Evolutionary conservation across 2,113 vertebrate genomes (phyloP), one percentile per base, ranked within the genome.

Genomic region (Chloropsis hardwickii): DNA sequence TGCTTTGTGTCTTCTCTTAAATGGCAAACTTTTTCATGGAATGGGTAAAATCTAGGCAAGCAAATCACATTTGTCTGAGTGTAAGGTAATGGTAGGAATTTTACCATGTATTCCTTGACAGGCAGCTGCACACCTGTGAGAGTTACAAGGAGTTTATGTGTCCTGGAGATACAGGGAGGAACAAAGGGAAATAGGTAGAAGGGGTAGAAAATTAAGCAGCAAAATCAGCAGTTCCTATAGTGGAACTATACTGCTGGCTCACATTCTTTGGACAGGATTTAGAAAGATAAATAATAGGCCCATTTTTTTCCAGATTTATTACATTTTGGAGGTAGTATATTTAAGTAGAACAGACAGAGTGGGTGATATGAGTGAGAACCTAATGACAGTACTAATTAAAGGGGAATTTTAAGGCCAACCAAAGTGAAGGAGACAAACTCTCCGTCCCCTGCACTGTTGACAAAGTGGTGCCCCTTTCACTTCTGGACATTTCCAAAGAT

Each of bases 201-300:
- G 20, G 10, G 14, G 2, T 1, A 24, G 27, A 60, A 86, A 90
- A 78, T 50, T 29, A 81, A 84, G 89, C 3, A 4, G 40, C 39
- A 92, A 86, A 92, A 67, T 12, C 77, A 92, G 57, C 65, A 61
- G 60, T 85, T 87, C 22, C n/a, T 81, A 8, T 5, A 51, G 53
- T 1, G 3, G 66, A 89, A 37, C 23, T 80, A 57, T 20, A 58
- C 9, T 35, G 70, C 18, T 85, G 27, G 8, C 65, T 95, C 51
- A 24, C 83, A 84, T 81, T 83, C 58, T 88, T 87, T 81, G 47
- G 47, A 82, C 35, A 44, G 61, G 53, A 48, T 69, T 91, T 95
- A 57, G 62, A 82, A 96, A 89, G 57, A 90, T 94, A 95, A 95
- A 92, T 69, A 93, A 60, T 13, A 82, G 2, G 17, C 45, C 70